Evolutionary conservation across 2,797 vertebrate genomes (phyloP), one percentile per base, ranked within the genome.

Genomic region (Semaprochilodus insignis): DNA sequence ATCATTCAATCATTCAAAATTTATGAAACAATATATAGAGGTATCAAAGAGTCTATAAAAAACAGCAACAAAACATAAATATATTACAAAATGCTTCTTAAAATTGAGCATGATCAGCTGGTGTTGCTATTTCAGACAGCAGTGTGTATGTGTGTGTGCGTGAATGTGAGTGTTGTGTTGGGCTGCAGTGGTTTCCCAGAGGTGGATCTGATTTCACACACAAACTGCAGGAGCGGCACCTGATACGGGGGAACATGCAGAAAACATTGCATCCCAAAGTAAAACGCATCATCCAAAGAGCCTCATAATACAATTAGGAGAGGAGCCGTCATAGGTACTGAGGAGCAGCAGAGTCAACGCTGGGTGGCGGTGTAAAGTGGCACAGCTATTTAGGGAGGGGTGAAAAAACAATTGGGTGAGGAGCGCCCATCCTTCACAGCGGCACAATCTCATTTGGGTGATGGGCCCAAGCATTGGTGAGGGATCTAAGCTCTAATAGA

Each of bases 121-220:
- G 6, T 57, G 44, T 48, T 48, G 8, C 44, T 48, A 52, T 81
- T 66, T 59, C 31, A 78, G 84, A 85, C 72, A 69, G 77, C 77
- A 25, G 78, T 71, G 60, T 78, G 75, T 86, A 81, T 63, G 19
- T 78, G 62, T 77, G 72, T 80, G 55, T 82, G 44, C 11, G 44
- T 65, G 71, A 78, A 77, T 81, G 40, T 87, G 84, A 87, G 89
- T 67, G 23, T 78, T 82, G 14, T 84, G 23, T 72, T 74, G 87
- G 36, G 78, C 83, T 80, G 78, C n/a, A 73, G 27, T 65, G 70
- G 84, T 77, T 80, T 88, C 86, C 83, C 87, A 57, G 81, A 80
- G 87, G 91, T 85, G 88, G 90, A 75, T 94, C 89, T 83, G 77
- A 88, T 94, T 94, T 91, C 91, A 81, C 79, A 91, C 88, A 81